These are phyloP conservation scores for Tipula confusa DNA, from an alignment of 2,888 invertebrate genomes.

Conservation along the genomic window DNA sequence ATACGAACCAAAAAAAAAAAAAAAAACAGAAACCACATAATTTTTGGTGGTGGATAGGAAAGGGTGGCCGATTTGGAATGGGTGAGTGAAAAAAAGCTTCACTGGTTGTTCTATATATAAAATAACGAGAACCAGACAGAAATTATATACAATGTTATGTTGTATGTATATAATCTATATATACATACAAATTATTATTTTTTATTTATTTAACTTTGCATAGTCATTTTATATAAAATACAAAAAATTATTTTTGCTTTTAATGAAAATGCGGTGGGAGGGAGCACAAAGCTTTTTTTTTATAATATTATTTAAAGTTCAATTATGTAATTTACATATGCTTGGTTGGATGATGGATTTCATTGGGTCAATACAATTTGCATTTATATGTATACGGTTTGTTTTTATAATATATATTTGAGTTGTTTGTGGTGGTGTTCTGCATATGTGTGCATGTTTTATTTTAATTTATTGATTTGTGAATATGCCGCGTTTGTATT, in stretches of 20 bases:
- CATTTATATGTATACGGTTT: neutral
- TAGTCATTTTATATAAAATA: neutral
- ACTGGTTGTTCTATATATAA: neutral
- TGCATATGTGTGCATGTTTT: neutral
- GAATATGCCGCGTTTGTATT: neutral
- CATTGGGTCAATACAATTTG: neutral
- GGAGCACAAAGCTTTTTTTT: neutral
- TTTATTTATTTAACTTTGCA: neutral
- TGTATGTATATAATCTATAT: neutral
- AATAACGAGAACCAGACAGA: neutral
- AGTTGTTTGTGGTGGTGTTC: neutral
- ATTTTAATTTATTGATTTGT: neutral
- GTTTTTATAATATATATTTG: neutral
- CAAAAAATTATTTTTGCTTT: neutral
- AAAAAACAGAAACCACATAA: neutral
- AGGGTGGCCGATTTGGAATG: neutral
- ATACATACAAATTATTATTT: neutral
- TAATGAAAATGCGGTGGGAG: neutral
- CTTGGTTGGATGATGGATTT: neutral
- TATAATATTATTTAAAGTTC: neutral
- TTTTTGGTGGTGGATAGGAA: neutral
- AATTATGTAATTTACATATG: constrained; percentile 25
- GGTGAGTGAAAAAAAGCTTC: neutral
- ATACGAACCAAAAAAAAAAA: no score
- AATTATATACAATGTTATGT: neutral